These are phyloP conservation scores for Trissoscelio sp. DNA, from an alignment of 2,888 invertebrate genomes.

Conservation along the genomic window DNA sequence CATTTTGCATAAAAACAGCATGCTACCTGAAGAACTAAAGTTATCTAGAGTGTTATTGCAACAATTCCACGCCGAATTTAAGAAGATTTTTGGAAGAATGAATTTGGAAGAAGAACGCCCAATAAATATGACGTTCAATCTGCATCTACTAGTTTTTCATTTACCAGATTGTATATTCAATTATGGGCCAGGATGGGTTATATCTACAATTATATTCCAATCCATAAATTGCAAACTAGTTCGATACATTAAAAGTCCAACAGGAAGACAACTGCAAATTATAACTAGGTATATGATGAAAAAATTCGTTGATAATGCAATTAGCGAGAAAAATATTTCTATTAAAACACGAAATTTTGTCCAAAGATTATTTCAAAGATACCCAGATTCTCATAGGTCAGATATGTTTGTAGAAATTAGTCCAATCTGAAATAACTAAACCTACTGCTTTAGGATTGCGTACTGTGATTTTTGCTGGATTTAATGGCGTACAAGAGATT, in stretches of 20 bases:
- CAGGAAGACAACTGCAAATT: neutral
- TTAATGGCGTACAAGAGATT: neutral
- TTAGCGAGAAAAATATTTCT: neutral
- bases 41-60: neutral
- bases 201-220: neutral
- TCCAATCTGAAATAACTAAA: neutral
- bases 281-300: neutral
- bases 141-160: neutral
- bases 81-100: neutral
- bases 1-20: constrained; percentile 1
- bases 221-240: neutral
- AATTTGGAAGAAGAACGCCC: no score
- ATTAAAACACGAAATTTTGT: neutral
- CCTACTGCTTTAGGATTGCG: neutral
- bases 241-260: neutral
- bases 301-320: constrained; percentile 1
- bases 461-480: neutral
- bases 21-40: neutral
- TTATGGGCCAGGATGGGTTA: constrained; percentile 1
- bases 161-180: neutral
- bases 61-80: neutral
- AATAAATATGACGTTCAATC: neutral
- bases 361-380: neutral
- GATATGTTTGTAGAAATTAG: neutral
- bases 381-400: neutral